Conservation (phyloP, 53 echinoderm and acorn worm species). For the Echinometra lucunter region DNA sequence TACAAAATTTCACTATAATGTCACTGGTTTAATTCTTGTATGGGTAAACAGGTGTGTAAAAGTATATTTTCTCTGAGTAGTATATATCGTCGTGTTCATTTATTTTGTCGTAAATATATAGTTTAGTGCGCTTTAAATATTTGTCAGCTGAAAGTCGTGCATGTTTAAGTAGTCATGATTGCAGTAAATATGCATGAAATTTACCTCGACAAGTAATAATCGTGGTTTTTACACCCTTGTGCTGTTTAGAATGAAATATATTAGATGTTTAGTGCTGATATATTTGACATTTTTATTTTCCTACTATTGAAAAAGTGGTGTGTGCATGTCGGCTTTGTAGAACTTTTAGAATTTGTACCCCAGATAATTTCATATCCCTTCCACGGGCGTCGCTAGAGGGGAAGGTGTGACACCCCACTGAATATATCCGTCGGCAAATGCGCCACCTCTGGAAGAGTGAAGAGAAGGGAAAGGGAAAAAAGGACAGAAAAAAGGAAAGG, state of each 20-base stretch:
- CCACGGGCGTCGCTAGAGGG: too few species aligned
- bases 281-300: background rate
- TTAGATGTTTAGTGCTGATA: background rate
- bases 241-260: background rate
- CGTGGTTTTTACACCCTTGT: background rate
- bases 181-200: background rate
- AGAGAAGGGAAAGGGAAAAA: too few species aligned
- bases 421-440: too few species aligned
- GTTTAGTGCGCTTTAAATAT: background rate
- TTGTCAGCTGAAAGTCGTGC: background rate
- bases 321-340: slow-evolving; percentile 12
- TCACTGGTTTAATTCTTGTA: background rate
- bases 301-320: background rate
- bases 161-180: background rate
- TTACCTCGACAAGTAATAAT: background rate
- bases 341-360: background rate
- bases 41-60: background rate
- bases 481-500: too few species aligned
- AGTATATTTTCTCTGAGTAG: background rate
- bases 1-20: background rate
- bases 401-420: too few species aligned
- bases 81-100: background rate
- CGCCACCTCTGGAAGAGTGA: too few species aligned
- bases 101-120: background rate
- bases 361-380: background rate